Conservation (phyloP, 1,140 invertebrate species). For the Chrysomallon squamiferum region DNA sequence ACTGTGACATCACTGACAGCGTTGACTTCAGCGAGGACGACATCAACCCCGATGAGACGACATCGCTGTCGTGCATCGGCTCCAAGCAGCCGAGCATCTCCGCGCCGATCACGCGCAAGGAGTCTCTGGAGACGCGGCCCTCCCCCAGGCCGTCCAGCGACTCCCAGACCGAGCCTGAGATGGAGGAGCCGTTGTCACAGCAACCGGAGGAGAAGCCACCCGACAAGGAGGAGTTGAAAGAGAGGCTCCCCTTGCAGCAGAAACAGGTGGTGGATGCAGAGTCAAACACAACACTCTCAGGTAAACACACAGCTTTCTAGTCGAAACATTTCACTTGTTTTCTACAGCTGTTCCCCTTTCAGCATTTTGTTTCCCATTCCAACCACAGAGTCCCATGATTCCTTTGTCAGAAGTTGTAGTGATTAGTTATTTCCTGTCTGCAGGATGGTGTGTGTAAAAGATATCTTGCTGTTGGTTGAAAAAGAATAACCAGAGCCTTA, state of each 20-base stretch:
- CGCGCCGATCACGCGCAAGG: constrained; percentile 44
- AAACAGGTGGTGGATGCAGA: constrained; percentile 54
- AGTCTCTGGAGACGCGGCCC: constrained; percentile 31
- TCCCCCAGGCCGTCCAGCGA: constrained; percentile 26
- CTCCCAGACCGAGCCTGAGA: constrained; percentile 1
- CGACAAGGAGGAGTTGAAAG: constrained; percentile 21
- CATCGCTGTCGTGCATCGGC: constrained; percentile 25
- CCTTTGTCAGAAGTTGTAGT: too few species aligned
- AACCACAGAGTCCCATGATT: too few species aligned
- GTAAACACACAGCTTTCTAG: constrained; percentile 26
- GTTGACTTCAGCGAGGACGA: constrained; percentile 33
- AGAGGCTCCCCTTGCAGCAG: constrained; percentile 38
- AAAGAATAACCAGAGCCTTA: too few species aligned
- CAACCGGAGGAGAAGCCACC: background rate
- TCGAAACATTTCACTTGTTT: background rate
- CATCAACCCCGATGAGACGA: constrained; percentile 31
- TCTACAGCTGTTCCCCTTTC: background rate
- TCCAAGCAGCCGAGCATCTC: constrained; percentile 45
- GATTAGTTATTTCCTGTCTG: too few species aligned
- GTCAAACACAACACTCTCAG: constrained; percentile 54
- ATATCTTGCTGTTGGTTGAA: too few species aligned
- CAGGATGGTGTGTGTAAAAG: too few species aligned
- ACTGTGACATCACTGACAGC: constrained; percentile 27
- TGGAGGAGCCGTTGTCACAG: constrained; percentile 15
- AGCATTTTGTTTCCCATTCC: too few species aligned